Evolutionary conservation across 2,113 vertebrate species (phyloP).

Genomic region (Uropsilus gracilis): DNA sequence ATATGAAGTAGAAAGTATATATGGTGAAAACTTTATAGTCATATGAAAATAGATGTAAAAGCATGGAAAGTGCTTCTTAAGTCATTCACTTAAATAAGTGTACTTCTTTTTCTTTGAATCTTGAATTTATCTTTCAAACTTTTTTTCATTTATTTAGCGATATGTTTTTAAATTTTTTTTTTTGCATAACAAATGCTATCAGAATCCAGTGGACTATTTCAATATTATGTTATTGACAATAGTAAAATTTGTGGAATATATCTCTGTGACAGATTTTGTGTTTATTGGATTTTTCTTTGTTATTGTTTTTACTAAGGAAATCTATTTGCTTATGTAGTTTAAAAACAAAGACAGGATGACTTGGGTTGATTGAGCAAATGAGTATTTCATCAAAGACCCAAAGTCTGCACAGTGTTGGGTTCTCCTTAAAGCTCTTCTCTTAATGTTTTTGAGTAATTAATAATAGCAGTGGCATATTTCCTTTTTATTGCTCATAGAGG

Average conservation of each 20-base stretch:
- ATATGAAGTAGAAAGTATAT: not conserved
- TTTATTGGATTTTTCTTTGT: not conserved
- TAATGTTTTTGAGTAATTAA: not conserved
- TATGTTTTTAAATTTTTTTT: not conserved
- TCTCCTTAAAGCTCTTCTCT: not conserved
- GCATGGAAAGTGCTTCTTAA: not conserved
- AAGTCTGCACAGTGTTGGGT: not conserved
- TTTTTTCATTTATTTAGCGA: not conserved
- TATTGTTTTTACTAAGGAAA: not conserved
- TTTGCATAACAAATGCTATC: not conserved
- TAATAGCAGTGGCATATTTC: not conserved
- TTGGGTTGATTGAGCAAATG: not conserved
- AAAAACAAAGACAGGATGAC: not conserved
- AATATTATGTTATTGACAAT: not conserved
- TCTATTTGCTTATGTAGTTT: not conserved
- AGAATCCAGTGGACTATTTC: not conserved
- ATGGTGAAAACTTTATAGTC: not conserved
- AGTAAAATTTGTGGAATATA: not conserved
- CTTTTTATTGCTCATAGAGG: not conserved
- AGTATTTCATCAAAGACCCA: not conserved
- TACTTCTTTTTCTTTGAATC: not conserved
- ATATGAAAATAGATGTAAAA: not conserved
- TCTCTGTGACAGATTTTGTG: not conserved
- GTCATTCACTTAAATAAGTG: not conserved
- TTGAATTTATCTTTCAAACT: not conserved